Percentiles rank a stretch among this genome's conserved stretches.
These are phyloP conservation scores for Luscinia megarhynchos DNA, from an alignment of 2,797 vertebrate species.

Conservation along the genomic window DNA sequence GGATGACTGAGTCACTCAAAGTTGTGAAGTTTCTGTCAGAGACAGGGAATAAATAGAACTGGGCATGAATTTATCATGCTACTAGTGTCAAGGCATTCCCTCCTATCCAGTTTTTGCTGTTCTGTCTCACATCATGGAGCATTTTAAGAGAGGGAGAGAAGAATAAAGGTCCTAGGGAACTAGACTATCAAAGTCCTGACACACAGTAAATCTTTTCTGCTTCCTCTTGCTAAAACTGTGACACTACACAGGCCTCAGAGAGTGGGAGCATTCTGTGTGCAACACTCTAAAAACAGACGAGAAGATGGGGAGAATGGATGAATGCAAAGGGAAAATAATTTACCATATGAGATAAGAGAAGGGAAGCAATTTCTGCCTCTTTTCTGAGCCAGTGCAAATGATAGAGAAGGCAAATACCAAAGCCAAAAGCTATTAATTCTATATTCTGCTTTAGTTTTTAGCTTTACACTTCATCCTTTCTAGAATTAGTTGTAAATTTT, in stretches of 20 bases:
- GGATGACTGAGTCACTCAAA: not conserved
- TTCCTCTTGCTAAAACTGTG: not conserved
- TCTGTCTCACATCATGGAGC: not conserved
- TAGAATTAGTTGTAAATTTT: not conserved
- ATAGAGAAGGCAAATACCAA: not conserved
- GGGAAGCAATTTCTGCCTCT: not conserved
- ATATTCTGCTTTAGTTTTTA: not conserved
- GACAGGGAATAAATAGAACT: not conserved
- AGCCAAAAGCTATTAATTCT: not conserved
- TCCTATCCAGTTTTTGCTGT: not conserved
- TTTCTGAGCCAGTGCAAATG: not conserved
- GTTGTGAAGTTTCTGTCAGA: not conserved
- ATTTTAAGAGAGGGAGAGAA: not conserved
- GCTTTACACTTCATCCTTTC: not conserved
- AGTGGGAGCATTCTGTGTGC: not conserved
- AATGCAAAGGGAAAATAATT: not conserved
- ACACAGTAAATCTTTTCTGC: not conserved
- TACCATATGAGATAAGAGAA: not conserved
- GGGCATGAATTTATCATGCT: not conserved
- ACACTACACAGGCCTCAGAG: not conserved
- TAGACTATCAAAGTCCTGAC: not conserved
- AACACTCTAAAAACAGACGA: not conserved
- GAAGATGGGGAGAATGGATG: not conserved
- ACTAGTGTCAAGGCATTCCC: not conserved
- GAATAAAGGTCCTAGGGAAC: not conserved